phyloP scores from a whole-genome alignment of 2,888 invertebrate genomes.

The Meta bourneti region DNA sequence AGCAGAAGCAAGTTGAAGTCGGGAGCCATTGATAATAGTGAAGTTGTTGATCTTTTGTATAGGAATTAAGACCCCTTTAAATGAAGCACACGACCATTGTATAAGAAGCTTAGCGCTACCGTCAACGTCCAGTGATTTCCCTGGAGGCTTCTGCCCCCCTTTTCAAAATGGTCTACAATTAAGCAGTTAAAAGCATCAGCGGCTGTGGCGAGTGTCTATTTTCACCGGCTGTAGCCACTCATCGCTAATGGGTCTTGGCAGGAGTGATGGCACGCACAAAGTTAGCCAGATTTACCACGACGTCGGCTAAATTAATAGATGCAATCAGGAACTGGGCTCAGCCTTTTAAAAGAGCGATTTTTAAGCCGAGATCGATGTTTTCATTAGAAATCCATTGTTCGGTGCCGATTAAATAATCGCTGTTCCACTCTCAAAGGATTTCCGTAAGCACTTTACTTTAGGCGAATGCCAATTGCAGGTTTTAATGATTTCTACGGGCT shows the following conservation, averaged over 20 bases:
- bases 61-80: slow-evolving; percentile 73
- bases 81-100: slow-evolving; percentile 72
- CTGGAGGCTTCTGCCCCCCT: slow-evolving; percentile 41
- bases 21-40: slow-evolving; percentile 57
- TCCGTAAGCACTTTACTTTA: too few species aligned
- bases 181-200: slow-evolving; percentile 75
- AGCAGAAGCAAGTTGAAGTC: slow-evolving; percentile 53
- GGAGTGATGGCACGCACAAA: slow-evolving; percentile 45
- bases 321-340: slow-evolving; percentile 67
- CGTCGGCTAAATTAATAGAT: slow-evolving; percentile 72
- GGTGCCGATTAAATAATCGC: background rate
- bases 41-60: slow-evolving; percentile 75
- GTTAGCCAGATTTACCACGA: slow-evolving; percentile 59
- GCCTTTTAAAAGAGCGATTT: slow-evolving; percentile 6
- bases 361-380: slow-evolving; percentile 32
- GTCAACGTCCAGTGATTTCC: slow-evolving; percentile 73
- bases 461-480: too few species aligned
- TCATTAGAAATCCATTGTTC: background rate
- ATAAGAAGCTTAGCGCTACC: slow-evolving; percentile 72
- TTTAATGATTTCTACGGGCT: too few species aligned
- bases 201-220: slow-evolving; percentile 65
- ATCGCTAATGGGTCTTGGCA: slow-evolving; percentile 64
- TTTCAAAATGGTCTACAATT: slow-evolving; percentile 70
- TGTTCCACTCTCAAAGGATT: too few species aligned
- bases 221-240: slow-evolving; percentile 68